phyloP scores from a whole-genome alignment of 2,797 vertebrate species.

The Leptatherina wallacei region DNA sequence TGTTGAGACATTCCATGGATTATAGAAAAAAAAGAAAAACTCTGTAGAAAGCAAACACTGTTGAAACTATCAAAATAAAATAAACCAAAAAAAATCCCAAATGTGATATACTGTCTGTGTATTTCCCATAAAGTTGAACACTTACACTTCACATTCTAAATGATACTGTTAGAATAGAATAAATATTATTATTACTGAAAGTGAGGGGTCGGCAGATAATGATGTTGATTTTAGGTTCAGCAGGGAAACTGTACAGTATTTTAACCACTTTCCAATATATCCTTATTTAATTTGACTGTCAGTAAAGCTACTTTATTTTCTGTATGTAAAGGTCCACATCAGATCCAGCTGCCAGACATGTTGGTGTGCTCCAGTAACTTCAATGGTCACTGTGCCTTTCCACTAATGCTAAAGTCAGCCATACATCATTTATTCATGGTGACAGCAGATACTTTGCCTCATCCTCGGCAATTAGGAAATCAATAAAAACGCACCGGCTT shows the following conservation, averaged over 20 bases:
- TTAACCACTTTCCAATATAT: constrained; percentile 17
- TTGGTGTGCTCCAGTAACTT: constrained; percentile 14
- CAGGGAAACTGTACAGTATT: constrained; percentile 52
- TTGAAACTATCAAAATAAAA: constrained; percentile 13
- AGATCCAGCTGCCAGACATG: neutral
- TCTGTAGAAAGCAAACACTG: constrained; percentile 11
- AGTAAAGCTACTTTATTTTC: constrained; percentile 16
- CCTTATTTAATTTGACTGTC: constrained; percentile 22
- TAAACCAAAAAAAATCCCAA: constrained; percentile 5
- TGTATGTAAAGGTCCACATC: neutral
- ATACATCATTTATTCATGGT: constrained; percentile 81
- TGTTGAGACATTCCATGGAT: constrained; percentile 44
- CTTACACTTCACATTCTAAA: constrained; percentile 53
- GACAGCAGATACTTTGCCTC: constrained; percentile 70
- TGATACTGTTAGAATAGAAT: constrained; percentile 73
- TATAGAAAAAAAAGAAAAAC: constrained; percentile 5
- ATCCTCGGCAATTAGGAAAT: constrained; percentile 81
- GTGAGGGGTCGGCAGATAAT: constrained; percentile 64
- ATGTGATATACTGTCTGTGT: neutral
- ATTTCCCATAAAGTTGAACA: constrained; percentile 56
- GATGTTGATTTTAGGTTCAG: constrained; percentile 51
- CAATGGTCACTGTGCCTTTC: constrained; percentile 56
- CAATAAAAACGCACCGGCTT: constrained; percentile 78
- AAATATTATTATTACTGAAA: constrained; percentile 77
- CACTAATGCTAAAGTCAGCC: constrained; percentile 69